phyloP scores from a whole-genome alignment of 2,113 vertebrate genomes.

The Anolis sagrei region DNA sequence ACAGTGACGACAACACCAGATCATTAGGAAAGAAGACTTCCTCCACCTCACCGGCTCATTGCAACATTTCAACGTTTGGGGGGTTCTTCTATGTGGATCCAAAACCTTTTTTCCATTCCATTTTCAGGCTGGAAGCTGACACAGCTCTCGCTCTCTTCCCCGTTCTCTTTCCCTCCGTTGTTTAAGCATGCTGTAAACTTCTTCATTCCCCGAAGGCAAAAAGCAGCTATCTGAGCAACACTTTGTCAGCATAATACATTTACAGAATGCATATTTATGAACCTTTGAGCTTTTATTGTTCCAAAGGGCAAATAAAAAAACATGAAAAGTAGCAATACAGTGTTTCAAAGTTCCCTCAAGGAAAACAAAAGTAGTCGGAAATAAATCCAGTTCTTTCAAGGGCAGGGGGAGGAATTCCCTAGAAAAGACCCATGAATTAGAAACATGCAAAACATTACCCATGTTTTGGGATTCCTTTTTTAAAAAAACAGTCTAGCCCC shows the following conservation, averaged over 20 bases:
- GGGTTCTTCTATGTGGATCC: slow-evolving; percentile 28
- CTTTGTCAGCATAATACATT: slow-evolving; percentile 88
- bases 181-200: slow-evolving; percentile 83
- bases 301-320: slow-evolving; percentile 87
- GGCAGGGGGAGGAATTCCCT: slow-evolving; percentile 51
- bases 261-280: slow-evolving; percentile 89
- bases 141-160: slow-evolving; percentile 52
- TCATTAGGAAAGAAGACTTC: slow-evolving; percentile 17
- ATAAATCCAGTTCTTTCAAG: slow-evolving; percentile 74
- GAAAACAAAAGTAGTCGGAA: slow-evolving; percentile 84
- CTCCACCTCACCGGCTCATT: slow-evolving; percentile 6
- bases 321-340: slow-evolving; percentile 88
- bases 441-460: slow-evolving; percentile 51
- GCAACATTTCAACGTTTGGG: slow-evolving; percentile 39
- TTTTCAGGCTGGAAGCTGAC: slow-evolving; percentile 68
- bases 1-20: background rate
- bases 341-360: slow-evolving; percentile 85
- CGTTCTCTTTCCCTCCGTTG: slow-evolving; percentile 55
- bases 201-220: slow-evolving; percentile 80
- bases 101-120: slow-evolving; percentile 59
- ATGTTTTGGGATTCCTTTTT: slow-evolving; percentile 20
- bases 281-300: slow-evolving; percentile 88
- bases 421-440: slow-evolving; percentile 69
- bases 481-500: background rate
- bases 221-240: slow-evolving; percentile 81